Base-by-base conservation (phyloP, 2,888 invertebrate genomes). In the Artemia sp. region DNA sequence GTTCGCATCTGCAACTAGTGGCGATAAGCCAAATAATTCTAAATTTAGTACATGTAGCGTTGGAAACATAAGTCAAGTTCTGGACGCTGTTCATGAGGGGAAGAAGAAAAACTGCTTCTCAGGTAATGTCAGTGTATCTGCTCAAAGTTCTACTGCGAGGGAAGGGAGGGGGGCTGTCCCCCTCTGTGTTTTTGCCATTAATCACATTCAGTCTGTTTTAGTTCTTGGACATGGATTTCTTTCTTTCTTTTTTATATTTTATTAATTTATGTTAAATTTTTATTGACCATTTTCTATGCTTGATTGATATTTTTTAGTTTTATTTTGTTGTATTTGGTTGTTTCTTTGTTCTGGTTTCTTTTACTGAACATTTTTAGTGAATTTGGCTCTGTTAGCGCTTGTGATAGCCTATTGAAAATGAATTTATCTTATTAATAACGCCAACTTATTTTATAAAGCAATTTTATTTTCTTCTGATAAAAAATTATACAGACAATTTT, bases 1-100 rank as follows among this genome's bases (percentile, higher is more conserved):
- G 98, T 99, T 96, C 80, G 94, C 96, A 14, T 95, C 95, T 68
- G 98, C 98, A 10, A 99, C 98, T 0, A 93, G 93, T 72, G 98
- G 98, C 69, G 96, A 97, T 81, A 85, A 94, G 70, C 90, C 91
- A 11, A 97, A 98, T 82, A 99, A 99, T 81, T 94, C 93, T 76
- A 89, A 92, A 77, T 99, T 99, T 83, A 94, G 93, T 0, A 84
- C 86, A 24, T 98, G 98, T 80, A 94, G 93, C 75, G 85, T 92
- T 72, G 88, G 90, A 72, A 97, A 96, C 80, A 95, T 97, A 76
- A 92, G 93, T 71, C 88, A 89, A 73, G 95, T 97, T 1, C 80
- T 97, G 50, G 90, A 94, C 77, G 92, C 94, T 1, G 89, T 97
- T 64, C 85, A 90, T 72, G 90, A 90, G 76, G 89, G 88, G 72